Evolutionary conservation across 2,797 vertebrate genomes (phyloP).

Genomic region (Chelonia mydas): DNA sequence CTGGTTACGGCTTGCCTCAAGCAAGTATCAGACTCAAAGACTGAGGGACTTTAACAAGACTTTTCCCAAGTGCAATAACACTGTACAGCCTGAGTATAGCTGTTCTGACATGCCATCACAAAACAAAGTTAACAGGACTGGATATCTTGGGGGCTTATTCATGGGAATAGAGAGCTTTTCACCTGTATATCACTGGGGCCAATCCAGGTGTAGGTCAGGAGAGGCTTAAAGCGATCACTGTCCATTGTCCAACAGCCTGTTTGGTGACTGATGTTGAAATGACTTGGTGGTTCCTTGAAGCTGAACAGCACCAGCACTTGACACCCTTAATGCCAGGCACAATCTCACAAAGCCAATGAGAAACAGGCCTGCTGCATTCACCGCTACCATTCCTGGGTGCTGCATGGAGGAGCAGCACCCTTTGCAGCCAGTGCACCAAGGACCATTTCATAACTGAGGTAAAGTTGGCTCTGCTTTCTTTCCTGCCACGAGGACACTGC

Average conservation of each 20-base stretch:
- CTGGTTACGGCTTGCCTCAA: background rate
- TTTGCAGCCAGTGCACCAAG: rapidly evolving
- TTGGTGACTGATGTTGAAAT: rapidly evolving
- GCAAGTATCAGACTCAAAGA: background rate
- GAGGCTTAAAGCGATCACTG: background rate
- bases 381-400: background rate
- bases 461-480: rapidly evolving
- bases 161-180: background rate
- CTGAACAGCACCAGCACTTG: background rate
- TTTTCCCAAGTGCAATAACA: background rate
- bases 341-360: background rate
- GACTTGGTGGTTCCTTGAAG: background rate
- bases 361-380: background rate
- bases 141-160: background rate
- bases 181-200: too few species aligned
- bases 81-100: rapidly evolving
- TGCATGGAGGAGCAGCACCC: background rate
- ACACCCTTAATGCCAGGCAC: background rate
- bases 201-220: background rate
- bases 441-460: rapidly evolving
- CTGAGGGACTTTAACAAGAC: background rate
- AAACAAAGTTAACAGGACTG: background rate
- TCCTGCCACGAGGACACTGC: background rate
- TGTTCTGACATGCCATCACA: background rate
- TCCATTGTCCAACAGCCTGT: background rate